Evolutionary conservation across 2,888 invertebrate species (phyloP), one percentile per base, ranked within the genome.

Genomic region (Coelinius sp.): DNA sequence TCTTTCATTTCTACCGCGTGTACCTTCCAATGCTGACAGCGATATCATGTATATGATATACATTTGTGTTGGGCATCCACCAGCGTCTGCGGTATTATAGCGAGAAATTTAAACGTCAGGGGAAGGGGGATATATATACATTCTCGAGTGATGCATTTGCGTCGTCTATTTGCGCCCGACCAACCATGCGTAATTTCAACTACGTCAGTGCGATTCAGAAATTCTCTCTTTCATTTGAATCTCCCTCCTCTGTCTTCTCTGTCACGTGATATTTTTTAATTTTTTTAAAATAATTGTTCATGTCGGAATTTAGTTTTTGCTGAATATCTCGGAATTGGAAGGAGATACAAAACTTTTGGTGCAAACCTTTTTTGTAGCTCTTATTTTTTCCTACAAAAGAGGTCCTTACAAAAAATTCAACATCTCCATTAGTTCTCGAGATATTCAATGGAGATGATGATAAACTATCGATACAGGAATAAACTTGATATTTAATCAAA

Each of bases 131-230:
- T 3, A 14, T 0, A 3, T 4, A 6, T 31, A 8, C 31, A 31
- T 8, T 31, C 49, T 22, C 49, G 49, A 49, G 25, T 67, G 35
- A 70, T 63, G 53, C 24, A 44, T 62, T 53, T 46, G 53, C 64
- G 44, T 49, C 56, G 46, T 49, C 17, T 63, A 41, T 52, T 71
- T 31, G 64, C 49, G 12, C 41, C 38, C 52, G 56, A 38, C 68
- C 64, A 68, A 73, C 72, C 73, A 69, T 27, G 70, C 73, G 73
- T 75, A 67, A 73, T 76, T 73, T 67, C 68, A 67, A 64, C 70
- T 31, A 65, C 70, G 70, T 71, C 73, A 66, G 59, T 73, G 63
- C 62, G 67, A 74, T 73, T 73, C 63, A n/a, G n/a, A 22, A 71
- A 63, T 41, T 73, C 67, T 70, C 53, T 22, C 35, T 24, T 44